A percentile compares a stretch with the other conserved stretches of the same genome.
These are phyloP conservation scores for Athene cunicularia DNA, from an alignment of 2,113 vertebrate genomes.

Conservation along the genomic window DNA sequence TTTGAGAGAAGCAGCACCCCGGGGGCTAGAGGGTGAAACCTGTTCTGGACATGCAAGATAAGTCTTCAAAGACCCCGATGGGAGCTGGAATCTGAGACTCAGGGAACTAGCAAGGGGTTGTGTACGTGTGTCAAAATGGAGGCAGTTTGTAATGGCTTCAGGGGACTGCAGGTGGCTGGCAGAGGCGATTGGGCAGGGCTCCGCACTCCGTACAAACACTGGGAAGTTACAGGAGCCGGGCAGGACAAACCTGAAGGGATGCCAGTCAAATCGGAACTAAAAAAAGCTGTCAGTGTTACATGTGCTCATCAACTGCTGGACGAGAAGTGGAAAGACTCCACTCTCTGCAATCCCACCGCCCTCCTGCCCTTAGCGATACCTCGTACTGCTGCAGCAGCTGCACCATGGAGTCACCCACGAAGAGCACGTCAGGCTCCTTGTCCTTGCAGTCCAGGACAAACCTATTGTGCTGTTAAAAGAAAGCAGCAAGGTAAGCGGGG, in stretches of 20 bases:
- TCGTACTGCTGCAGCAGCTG: slow-evolving; percentile 95
- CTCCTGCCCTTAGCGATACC: slow-evolving; percentile 54
- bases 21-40: accelerated
- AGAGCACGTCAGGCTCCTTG: slow-evolving; percentile 89
- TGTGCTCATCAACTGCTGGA: accelerated
- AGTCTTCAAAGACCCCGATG: accelerated
- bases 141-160: accelerated
- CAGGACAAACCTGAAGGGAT: accelerated
- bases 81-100: not conserved
- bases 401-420: slow-evolving; percentile 96
- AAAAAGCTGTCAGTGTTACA: accelerated
- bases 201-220: accelerated
- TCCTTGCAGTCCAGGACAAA: slow-evolving; percentile 86
- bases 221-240: not conserved
- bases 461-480: slow-evolving; percentile 76
- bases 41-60: not conserved
- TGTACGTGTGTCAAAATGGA: accelerated
- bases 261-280: accelerated
- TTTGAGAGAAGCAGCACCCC: not conserved
- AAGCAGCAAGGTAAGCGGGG: not conserved
- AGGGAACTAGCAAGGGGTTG: not conserved
- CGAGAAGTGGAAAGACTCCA: no score
- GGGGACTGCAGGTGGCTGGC: not conserved
- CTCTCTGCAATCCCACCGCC: accelerated
- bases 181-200: accelerated